Base-by-base conservation (phyloP, 2,888 invertebrate species). In the Kryphioiulus occultus region DNA sequence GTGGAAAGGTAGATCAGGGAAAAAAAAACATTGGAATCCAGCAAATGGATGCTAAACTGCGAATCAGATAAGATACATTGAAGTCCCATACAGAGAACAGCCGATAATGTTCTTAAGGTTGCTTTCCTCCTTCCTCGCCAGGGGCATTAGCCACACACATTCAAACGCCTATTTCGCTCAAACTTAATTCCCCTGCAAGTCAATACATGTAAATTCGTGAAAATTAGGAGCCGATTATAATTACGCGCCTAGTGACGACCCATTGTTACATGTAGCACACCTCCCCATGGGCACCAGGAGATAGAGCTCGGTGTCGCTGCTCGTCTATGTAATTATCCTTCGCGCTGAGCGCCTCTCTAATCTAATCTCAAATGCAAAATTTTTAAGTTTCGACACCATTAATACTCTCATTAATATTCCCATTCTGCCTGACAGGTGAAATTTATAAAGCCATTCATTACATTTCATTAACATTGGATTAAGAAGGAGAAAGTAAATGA, bases 321-420 rank as follows among this genome's bases (percentile, higher is more conserved):
- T 22, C 68, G 68, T 26, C 22, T 68, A 68, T 26, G 68, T 68
- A 68, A 68, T 68, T 68, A 68, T 68, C 22, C 68, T 22, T 68
- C 68, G 22, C 68, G 22, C 68, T 68, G 68, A 68, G 26, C 68
- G 68, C 68, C 22, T 68, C 53, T 59, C 68, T 68, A 68, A 68
- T 68, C 68, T 68, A 68, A 68, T 68, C 68, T 68, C 68, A 26
- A 26, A 68, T 68, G 68, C 68, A 68, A 68, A 68, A 68, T 68
- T 68, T 68, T 68, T 68, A 68, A 68, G 68, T 68, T 68, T 68
- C 68, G 68, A 68, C 68, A 68, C 68, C 68, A 68, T 68, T 68
- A 68, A 68, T 68, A 68, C 68, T 68, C 68, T 68, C 68, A 68
- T 68, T 68, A 68, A 68, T 68, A 68, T 68, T 68, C 68, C 68